Base-by-base conservation (phyloP, 2,113 vertebrate species). In the Psittacula cyanocephala region DNA sequence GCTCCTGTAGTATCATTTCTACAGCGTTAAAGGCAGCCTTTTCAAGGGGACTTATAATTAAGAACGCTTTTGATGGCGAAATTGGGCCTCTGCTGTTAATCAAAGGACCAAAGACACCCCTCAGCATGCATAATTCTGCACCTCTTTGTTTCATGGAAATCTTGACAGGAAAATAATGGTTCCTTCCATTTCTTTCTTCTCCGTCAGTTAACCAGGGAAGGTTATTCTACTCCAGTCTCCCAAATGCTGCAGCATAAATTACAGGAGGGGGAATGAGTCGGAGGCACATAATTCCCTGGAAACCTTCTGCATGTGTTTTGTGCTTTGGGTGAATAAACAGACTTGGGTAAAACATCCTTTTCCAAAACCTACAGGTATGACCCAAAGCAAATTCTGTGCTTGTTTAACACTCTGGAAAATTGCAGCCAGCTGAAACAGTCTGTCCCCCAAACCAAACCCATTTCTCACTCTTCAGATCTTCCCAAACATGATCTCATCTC, bases 11-110 rank as follows among this genome's bases (percentile, higher is more conserved):
- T 93, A 96, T 95, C 68, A 88, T 57, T 97, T 92, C 85, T 85
- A 74, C 87, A 75, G 95, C 3, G 5, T 91, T 95, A 85, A 78
- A 89, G 89, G 84, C 92, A 95, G 91, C 35, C 89, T 91, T 97
- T 97, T 97, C 92, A 94, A 53, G 11, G 2, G 76, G 78, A 70
- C 44, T 98, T 97, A 94, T 96, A 97, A 97, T 96, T 97, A 96
- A 70, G 59, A 96, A 94, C 4, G 84, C 78, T 95, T 98, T 97
- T 95, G 81, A 91, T 95, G 86, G 77, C 0, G 11, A 98, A 97
- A 97, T 93, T 89, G 86, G 89, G 95, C 76, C 86, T 96, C 92
- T 74, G 79, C 72, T 95, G 86, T 83, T 97, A 96, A 97, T 97
- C 92, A 97, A 94, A 98, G 76, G 35, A 95, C 91, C 92, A 81